Conservation (phyloP, 1,140 invertebrate species). For the Eumaeus atala region DNA sequence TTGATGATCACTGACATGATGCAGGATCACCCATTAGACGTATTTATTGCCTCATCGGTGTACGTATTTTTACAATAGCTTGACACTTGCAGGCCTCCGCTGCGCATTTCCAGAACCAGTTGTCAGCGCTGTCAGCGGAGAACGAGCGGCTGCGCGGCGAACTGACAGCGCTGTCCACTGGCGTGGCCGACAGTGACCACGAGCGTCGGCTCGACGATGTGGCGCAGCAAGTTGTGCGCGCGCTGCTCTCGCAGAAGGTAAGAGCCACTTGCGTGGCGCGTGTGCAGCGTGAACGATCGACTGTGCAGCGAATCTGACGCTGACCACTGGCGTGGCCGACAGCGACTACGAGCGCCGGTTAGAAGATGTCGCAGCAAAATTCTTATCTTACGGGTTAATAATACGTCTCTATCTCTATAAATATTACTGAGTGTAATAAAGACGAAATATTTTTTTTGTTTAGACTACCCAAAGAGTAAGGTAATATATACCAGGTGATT, state of each 20-base stretch:
- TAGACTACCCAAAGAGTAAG: no score
- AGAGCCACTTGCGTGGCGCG: background rate
- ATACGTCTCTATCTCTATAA: no score
- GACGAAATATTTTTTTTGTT: no score
- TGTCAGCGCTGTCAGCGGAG: slow-evolving; percentile 82
- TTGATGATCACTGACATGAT: slow-evolving; percentile 10
- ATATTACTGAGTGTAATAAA: no score
- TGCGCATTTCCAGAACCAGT: slow-evolving; percentile 82
- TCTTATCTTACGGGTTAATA: no score
- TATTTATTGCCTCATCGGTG: background rate
- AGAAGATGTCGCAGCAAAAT: slow-evolving; percentile 60
- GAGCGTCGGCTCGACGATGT: slow-evolving; percentile 74
- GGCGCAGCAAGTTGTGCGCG: slow-evolving; percentile 80
- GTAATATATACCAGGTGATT: no score
- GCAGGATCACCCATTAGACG: no score
- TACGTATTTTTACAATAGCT: background rate
- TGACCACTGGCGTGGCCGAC: slow-evolving; percentile 70
- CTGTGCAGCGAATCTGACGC: slow-evolving; percentile 28
- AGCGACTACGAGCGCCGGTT: slow-evolving; percentile 77
- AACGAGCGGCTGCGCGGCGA: slow-evolving; percentile 81
- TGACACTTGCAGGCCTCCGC: slow-evolving; percentile 77
- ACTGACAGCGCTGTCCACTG: slow-evolving; percentile 57
- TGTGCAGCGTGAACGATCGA: background rate
- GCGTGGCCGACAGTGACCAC: slow-evolving; percentile 76
- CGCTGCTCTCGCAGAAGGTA: slow-evolving; percentile 89